Percentiles rank a stretch among this genome's conserved stretches.
Evolutionary conservation across 2,888 invertebrate genomes (phyloP).

Genomic region (Andrena praecox): DNA sequence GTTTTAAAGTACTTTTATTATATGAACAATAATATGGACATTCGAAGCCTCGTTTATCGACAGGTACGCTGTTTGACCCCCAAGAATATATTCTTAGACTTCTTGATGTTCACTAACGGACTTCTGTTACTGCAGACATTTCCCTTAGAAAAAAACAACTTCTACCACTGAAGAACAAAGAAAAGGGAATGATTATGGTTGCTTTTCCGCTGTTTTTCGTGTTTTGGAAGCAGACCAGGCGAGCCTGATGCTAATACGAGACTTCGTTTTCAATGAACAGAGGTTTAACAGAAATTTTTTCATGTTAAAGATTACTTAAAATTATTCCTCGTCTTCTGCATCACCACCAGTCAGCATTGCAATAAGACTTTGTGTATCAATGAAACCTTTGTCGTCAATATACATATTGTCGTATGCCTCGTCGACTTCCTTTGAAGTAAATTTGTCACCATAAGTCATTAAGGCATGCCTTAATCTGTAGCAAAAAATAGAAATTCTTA

Average conservation of each 20-base stretch:
- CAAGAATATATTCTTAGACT: conserved; percentile 45
- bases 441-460: conserved; percentile 97
- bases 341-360: conserved; percentile 94
- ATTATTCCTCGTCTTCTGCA: conserved; percentile 91
- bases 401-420: conserved; percentile 97
- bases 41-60: conserved; percentile 73
- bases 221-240: conserved; percentile 58
- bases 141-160: conserved; percentile 32
- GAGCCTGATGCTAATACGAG: conserved; percentile 73
- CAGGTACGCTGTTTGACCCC: conserved; percentile 68
- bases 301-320: conserved; percentile 61
- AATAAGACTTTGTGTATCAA: conserved; percentile 95
- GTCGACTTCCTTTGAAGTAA: conserved; percentile 94
- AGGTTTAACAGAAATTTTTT: conserved; percentile 60
- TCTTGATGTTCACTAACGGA: conserved; percentile 1
- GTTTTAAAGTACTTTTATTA: conserved; percentile 80
- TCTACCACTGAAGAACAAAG: conserved; percentile 35
- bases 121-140: conserved; percentile 7
- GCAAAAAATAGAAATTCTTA: conserved; percentile 55
- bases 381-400: conserved; percentile 95
- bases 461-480: conserved; percentile 93
- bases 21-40: conserved; percentile 79
- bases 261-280: conserved; percentile 73
- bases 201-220: conserved; percentile 15
- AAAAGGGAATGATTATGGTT: conserved; percentile 38